A percentile compares a stretch with the other conserved stretches of the same genome.
Conservation (phyloP, 2,888 invertebrate species). For the Oligia fasciuncula region DNA sequence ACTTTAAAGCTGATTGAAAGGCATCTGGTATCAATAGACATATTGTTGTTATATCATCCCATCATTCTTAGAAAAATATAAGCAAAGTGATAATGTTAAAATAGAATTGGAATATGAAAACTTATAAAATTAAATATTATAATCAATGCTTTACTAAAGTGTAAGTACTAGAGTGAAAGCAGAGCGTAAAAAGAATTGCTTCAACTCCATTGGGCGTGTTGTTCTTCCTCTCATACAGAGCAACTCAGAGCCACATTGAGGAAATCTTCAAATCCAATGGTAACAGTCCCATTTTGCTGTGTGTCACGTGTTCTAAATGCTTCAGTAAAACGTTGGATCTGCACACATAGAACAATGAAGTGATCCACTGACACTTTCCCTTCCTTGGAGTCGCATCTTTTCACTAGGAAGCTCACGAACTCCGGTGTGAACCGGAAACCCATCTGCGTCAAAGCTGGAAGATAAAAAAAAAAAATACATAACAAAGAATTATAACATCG, state of each 20-base stretch:
- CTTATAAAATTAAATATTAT: constrained; percentile 4
- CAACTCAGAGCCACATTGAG: constrained; percentile 94
- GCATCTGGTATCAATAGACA: not conserved
- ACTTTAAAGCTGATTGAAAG: constrained; percentile 29
- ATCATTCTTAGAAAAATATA: constrained; percentile 8
- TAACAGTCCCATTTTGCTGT: constrained; percentile 95
- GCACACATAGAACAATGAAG: constrained; percentile 96
- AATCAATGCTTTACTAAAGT: constrained; percentile 23
- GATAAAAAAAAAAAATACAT: constrained; percentile 24
- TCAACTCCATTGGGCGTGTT: constrained; percentile 3
- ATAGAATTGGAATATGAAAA: constrained; percentile 30
- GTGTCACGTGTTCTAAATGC: constrained; percentile 95
- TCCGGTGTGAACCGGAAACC: constrained; percentile 95
- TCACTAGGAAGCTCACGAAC: constrained; percentile 93
- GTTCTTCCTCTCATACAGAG: constrained; percentile 84
- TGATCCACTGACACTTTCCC: constrained; percentile 94
- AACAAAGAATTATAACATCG: not conserved
- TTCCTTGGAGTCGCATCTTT: constrained; percentile 92
- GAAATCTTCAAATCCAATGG: constrained; percentile 97
- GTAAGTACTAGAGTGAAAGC: not conserved
- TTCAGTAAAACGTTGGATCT: constrained; percentile 96
- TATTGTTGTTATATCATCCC: not conserved
- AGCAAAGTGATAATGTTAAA: constrained; percentile 4
- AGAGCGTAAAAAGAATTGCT: constrained; percentile 26
- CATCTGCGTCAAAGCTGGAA: constrained; percentile 95